Percentiles rank a stretch among this genome's conserved stretches.
These are phyloP conservation scores for Haemorhous mexicanus DNA, from an alignment of 2,113 vertebrate species.

Conservation along the genomic window DNA sequence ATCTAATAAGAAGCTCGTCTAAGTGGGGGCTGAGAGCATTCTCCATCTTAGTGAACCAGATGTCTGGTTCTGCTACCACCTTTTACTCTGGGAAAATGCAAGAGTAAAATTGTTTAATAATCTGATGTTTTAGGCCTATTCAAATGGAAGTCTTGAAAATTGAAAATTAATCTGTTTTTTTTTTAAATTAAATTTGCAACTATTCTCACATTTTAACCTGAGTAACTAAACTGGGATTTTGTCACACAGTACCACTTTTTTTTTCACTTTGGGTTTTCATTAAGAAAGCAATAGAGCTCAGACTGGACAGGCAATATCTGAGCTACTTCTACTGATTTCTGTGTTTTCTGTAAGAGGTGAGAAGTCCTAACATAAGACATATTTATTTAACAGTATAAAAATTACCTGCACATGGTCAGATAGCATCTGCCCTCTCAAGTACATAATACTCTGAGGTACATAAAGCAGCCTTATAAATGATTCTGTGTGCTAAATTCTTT, in stretches of 20 bases:
- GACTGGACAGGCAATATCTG: background rate
- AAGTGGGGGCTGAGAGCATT: background rate
- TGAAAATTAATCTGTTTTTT: background rate
- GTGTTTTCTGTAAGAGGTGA: background rate
- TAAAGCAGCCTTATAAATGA: background rate
- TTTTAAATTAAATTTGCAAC: background rate
- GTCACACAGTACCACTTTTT: background rate
- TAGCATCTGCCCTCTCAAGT: background rate
- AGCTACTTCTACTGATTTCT: background rate
- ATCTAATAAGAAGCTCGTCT: background rate
- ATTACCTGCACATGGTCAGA: background rate
- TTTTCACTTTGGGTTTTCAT: background rate
- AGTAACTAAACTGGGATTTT: background rate
- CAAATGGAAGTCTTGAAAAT: background rate
- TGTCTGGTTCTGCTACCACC: background rate
- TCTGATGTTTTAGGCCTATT: constrained; percentile 25
- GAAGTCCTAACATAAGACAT: background rate
- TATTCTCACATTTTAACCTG: background rate
- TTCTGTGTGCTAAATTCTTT: background rate
- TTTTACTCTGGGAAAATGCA: constrained; percentile 6
- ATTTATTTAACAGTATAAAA: background rate
- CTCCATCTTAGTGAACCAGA: background rate
- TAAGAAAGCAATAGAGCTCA: background rate
- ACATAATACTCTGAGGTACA: background rate
- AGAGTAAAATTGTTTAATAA: constrained; percentile 6